Conservation (phyloP, 2,888 invertebrate genomes). For the Drosophila fungiperda region DNA sequence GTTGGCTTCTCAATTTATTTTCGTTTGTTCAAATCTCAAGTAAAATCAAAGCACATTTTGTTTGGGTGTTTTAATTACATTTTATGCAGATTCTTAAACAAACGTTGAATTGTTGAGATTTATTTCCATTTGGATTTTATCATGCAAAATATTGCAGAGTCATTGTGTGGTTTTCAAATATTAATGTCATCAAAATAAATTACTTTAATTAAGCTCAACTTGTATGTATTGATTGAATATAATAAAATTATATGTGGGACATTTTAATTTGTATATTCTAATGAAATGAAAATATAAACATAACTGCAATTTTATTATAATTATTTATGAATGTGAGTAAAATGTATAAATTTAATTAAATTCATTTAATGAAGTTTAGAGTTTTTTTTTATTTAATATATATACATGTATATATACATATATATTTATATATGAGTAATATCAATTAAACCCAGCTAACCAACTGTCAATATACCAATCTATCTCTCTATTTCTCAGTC, state of each 20-base stretch:
- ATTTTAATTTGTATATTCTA: neutral
- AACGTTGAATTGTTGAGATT: neutral
- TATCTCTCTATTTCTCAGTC: neutral
- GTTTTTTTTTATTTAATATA: neutral
- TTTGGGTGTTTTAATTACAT: conserved; percentile 2
- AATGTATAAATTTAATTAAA: neutral
- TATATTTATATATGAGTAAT: neutral
- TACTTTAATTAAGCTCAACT: neutral
- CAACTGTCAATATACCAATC: neutral
- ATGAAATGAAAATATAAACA: neutral
- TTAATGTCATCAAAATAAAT: neutral
- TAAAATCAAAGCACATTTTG: conserved; percentile 4
- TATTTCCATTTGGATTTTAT: neutral
- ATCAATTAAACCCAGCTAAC: neutral
- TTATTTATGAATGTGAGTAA: neutral
- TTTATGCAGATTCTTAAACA: neutral
- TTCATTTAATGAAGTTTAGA: neutral
- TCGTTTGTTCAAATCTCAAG: conserved; percentile 1
- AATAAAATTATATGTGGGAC: neutral
- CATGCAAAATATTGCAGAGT: too few species aligned
- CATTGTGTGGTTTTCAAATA: neutral
- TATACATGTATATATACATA: too few species aligned
- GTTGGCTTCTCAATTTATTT: conserved; percentile 10
- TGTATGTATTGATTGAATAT: neutral
- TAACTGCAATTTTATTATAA: neutral